Conservation (phyloP, 2,113 vertebrate species). For the Bubo bubo region DNA sequence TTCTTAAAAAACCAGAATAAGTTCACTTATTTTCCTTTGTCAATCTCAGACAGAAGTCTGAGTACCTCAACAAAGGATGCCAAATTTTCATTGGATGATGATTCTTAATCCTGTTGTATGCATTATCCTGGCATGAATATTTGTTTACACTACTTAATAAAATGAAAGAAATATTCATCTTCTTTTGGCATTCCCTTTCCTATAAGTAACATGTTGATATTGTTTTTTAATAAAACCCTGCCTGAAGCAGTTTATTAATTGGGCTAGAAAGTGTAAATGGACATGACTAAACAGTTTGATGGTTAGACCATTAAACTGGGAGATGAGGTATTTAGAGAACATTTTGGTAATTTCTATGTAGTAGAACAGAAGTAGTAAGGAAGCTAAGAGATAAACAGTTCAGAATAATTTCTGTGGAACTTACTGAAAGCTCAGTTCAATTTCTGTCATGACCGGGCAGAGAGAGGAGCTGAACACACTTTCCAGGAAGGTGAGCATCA, state of each 20-base stretch:
- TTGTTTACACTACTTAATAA: neutral
- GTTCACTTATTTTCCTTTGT: neutral
- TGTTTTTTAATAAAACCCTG: neutral
- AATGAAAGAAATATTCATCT: neutral
- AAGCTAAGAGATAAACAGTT: neutral
- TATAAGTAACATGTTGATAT: neutral
- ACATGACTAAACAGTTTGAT: neutral
- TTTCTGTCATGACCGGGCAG: neutral
- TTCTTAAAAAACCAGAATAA: neutral
- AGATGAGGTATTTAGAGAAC: neutral
- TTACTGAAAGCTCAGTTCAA: neutral
- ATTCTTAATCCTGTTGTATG: neutral
- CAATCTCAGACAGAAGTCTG: neutral
- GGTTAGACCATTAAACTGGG: neutral
- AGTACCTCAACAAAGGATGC: neutral
- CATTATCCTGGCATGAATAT: neutral
- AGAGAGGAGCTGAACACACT: neutral
- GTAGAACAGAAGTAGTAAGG: neutral
- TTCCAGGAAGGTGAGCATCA: neutral
- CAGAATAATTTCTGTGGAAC: neutral
- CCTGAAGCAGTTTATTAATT: neutral
- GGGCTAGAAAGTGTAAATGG: neutral
- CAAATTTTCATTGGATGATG: neutral
- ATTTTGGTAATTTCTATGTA: neutral
- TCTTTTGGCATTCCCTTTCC: neutral